These are phyloP conservation scores for Parambassis ranga DNA, from an alignment of 2,797 vertebrate genomes.

Conservation along the genomic window DNA sequence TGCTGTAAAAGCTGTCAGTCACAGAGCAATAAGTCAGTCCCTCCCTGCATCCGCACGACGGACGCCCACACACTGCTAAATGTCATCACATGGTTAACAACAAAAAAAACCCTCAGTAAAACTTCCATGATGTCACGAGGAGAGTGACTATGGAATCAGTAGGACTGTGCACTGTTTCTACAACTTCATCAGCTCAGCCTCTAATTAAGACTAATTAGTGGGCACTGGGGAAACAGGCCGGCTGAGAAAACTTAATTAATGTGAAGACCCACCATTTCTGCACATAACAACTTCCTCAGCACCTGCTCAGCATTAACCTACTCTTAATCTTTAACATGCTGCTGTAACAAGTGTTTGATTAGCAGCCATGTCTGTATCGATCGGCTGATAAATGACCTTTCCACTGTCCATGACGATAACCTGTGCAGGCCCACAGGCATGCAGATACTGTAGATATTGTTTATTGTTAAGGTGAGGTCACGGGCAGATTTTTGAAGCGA, in stretches of 20 bases:
- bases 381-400: slow-evolving; percentile 32
- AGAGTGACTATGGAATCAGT: slow-evolving; percentile 34
- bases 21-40: slow-evolving; percentile 22
- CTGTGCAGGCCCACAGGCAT: no score
- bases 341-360: slow-evolving; percentile 42
- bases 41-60: slow-evolving; percentile 35
- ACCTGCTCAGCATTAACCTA: slow-evolving; percentile 68
- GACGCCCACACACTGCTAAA: slow-evolving; percentile 49
- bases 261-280: slow-evolving; percentile 60
- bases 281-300: slow-evolving; percentile 65
- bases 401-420: neutral
- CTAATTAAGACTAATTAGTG: slow-evolving; percentile 79
- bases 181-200: slow-evolving; percentile 64
- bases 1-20: slow-evolving; percentile 42
- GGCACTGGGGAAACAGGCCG: slow-evolving; percentile 59
- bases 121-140: neutral
- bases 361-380: slow-evolving; percentile 15
- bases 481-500: neutral
- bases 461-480: neutral
- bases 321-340: slow-evolving; percentile 44
- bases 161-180: slow-evolving; percentile 46
- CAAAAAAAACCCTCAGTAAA: neutral
- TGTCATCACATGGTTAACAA: slow-evolving; percentile 34
- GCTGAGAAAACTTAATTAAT: slow-evolving; percentile 75
- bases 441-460: no score